These are phyloP conservation scores for Myotis vivesi DNA, from an alignment of 2,797 vertebrate species.

Conservation along the genomic window DNA sequence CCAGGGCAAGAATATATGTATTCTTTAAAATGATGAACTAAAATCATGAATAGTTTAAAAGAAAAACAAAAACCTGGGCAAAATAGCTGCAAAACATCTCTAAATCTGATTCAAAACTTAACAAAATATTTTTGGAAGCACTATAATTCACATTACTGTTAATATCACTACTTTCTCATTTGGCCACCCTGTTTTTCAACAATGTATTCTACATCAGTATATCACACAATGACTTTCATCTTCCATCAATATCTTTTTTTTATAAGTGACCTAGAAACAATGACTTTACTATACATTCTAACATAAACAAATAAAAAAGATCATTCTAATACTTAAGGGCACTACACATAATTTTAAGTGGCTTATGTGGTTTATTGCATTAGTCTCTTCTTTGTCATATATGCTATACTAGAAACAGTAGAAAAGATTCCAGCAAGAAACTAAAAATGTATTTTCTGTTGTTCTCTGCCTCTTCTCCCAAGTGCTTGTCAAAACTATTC, in stretches of 20 bases:
- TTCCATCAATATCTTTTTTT: background rate
- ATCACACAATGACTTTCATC: background rate
- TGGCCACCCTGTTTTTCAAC: background rate
- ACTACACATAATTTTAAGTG: background rate
- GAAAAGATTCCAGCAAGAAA: background rate
- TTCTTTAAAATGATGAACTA: background rate
- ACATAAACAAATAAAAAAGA: background rate
- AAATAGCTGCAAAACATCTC: background rate
- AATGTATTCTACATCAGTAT: background rate
- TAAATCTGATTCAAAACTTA: background rate
- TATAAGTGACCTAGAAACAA: constrained; percentile 3
- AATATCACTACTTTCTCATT: background rate
- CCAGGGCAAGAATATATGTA: background rate
- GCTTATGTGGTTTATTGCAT: background rate
- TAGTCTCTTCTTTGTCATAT: background rate
- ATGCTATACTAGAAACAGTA: background rate
- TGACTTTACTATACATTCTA: background rate
- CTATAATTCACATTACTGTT: background rate
- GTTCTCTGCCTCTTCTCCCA: background rate
- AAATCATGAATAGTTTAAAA: background rate
- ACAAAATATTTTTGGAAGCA: background rate
- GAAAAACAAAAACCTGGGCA: background rate
- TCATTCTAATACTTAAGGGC: background rate
- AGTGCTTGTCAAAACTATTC: background rate
- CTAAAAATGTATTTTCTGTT: background rate